These are phyloP conservation scores for Pteropus alecto DNA, from an alignment of 2,113 vertebrate genomes.

Conservation along the genomic window DNA sequence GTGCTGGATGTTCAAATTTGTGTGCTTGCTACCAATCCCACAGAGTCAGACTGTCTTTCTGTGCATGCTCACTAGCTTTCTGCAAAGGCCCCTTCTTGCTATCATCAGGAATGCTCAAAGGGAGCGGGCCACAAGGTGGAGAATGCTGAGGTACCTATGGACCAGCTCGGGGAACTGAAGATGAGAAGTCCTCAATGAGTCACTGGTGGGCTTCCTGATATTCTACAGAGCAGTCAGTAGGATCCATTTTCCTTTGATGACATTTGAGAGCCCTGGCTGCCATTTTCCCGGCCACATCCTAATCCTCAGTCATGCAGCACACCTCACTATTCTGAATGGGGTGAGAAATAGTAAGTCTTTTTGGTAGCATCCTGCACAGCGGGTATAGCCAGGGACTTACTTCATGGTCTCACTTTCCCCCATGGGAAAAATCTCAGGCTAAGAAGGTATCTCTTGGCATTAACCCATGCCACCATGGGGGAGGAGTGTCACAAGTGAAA, in stretches of 20 bases:
- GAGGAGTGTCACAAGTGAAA: neutral
- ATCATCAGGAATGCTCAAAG: neutral
- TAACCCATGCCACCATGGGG: neutral
- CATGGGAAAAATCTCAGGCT: neutral
- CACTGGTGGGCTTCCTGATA: neutral
- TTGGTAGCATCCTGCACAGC: neutral
- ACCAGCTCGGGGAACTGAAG: neutral
- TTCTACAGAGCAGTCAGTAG: neutral
- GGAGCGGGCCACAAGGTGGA: neutral
- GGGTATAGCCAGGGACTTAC: rapidly evolving
- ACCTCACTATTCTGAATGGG: neutral
- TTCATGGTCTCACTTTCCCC: no score
- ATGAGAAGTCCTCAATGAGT: neutral
- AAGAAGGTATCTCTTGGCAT: neutral
- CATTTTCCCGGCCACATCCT: neutral
- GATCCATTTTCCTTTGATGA: no score
- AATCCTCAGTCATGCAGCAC: rapidly evolving
- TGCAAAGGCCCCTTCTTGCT: neutral
- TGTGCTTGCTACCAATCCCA: no score
- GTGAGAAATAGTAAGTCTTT: no score
- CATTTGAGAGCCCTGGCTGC: neutral
- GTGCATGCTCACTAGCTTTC: neutral
- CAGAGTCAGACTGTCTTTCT: neutral
- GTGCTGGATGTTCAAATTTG: no score
- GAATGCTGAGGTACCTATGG: neutral